A percentile compares a stretch with the other conserved stretches of the same genome.
phyloP scores from a whole-genome alignment of 2,888 invertebrate species.

The Cataglyphis albicans region DNA sequence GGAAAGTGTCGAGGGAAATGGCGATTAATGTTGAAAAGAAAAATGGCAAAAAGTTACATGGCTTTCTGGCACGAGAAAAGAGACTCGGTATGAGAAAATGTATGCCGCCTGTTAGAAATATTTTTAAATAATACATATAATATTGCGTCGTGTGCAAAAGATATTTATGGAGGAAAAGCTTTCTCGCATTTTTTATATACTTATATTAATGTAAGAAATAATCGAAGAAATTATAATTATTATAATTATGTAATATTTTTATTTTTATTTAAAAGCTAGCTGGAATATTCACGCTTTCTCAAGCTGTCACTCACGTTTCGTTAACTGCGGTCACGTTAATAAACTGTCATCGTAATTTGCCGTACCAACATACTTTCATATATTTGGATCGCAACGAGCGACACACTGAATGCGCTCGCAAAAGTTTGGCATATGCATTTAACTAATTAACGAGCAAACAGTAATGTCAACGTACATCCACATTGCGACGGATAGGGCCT shows the following conservation, averaged over 20 bases:
- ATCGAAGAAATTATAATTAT: background rate
- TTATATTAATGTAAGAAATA: background rate
- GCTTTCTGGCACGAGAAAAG: conserved; percentile 31
- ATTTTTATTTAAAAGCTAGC: background rate
- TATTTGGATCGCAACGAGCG: conserved; percentile 3
- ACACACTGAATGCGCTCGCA: background rate
- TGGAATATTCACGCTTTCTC: background rate
- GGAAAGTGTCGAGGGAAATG: conserved; percentile 31
- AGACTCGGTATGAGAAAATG: conserved; percentile 32
- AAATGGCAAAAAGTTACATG: conserved; percentile 44
- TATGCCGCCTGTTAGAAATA: conserved; percentile 8
- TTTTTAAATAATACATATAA: background rate
- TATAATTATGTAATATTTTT: background rate
- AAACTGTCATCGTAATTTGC: conserved; percentile 37
- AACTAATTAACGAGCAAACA: conserved; percentile 46
- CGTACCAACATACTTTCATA: conserved; percentile 10
- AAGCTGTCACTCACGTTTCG: conserved; percentile 7
- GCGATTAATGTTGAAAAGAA: conserved; percentile 26
- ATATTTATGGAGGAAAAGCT: background rate
- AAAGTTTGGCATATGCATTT: conserved; percentile 36
- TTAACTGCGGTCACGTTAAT: conserved; percentile 31
- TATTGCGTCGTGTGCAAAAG: background rate
- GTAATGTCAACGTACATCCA: conserved; percentile 34
- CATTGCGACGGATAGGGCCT: background rate
- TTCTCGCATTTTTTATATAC: background rate